Evolutionary conservation across 2,113 vertebrate genomes (phyloP), one percentile per base, ranked within the genome.

Genomic region (Lutjanus erythropterus): DNA sequence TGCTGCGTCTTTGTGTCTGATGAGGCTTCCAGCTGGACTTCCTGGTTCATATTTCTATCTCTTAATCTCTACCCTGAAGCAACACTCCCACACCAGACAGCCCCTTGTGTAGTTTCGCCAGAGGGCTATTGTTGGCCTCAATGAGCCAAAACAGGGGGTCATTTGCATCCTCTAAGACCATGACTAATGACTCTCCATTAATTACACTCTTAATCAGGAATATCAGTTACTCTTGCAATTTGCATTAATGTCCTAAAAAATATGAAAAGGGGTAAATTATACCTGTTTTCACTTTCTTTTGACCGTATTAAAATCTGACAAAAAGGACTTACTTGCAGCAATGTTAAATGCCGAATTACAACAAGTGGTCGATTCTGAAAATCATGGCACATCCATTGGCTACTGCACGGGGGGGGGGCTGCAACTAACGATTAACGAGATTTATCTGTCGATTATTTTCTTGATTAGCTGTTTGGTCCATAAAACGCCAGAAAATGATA

Each of bases 121-220:
- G 47, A 76, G 76, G 86, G 76, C 71, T 71, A 62, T 61, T 82
- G 81, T 78, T 79, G 44, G 79, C 76, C 65, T 82, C 80, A 75
- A 52, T 82, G 84, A 79, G 65, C 60, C 67, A 53, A 47, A 73
- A 67, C 39, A 68, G 61, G 76, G 52, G 73, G 71, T 79, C 66
- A 84, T 89, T 86, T 89, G 74, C 85, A 90, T 88, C 76, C 52
- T 79, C 27, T 59, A 55, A 84, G 65, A 60, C 67, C 21, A 15
- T 23, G 49, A 84, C 49, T 78, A 90, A 89, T 80, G 80, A 68
- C 72, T 71, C 41, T 11, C 39, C 66, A 77, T 86, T 70, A 86
- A 83, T 81, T 69, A 64, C 55, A 70, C 21, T 76, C 44, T 81
- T 76, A 86, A 82, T 71, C 67, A 46, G 33, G 41, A 75, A 6